phyloP scores from a whole-genome alignment of 2,888 invertebrate species.

The Drosophila cracens region DNA sequence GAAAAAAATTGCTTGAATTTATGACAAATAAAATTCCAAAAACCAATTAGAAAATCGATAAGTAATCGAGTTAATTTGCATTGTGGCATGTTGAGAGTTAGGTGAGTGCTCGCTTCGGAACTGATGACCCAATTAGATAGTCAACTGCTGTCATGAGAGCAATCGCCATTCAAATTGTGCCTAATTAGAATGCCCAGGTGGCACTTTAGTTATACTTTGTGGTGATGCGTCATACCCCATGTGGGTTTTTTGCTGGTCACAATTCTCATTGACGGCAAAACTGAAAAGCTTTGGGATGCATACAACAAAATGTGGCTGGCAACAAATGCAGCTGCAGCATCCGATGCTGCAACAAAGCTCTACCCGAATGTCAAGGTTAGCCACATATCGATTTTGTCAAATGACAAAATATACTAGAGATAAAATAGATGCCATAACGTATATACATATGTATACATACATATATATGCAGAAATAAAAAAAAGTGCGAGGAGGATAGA shows the following conservation, averaged over 20 bases:
- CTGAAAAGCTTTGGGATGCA: slow-evolving; percentile 44
- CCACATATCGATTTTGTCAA: slow-evolving; percentile 57
- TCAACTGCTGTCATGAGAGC: slow-evolving; percentile 43
- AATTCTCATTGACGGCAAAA: slow-evolving; percentile 18
- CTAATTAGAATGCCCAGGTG: slow-evolving; percentile 60
- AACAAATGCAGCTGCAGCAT: slow-evolving; percentile 4
- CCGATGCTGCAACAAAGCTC: slow-evolving; percentile 33
- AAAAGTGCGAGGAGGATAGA: slow-evolving; percentile 18
- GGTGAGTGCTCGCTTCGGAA: not conserved
- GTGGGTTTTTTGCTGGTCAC: not conserved
- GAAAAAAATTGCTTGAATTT: not conserved
- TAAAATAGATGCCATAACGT: slow-evolving; percentile 3
- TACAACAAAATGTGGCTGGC: slow-evolving; percentile 54
- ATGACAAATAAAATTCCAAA: not conserved
- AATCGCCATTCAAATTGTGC: slow-evolving; percentile 38
- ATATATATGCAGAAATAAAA: slow-evolving; percentile 3
- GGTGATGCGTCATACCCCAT: slow-evolving; percentile 43
- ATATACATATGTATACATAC: not conserved
- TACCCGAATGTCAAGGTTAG: slow-evolving; percentile 60
- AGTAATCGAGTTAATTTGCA: slow-evolving; percentile 25
- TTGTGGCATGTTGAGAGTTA: slow-evolving; percentile 5
- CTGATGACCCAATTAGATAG: slow-evolving; percentile 63
- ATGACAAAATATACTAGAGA: slow-evolving; percentile 11
- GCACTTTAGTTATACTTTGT: slow-evolving; percentile 23
- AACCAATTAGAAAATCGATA: slow-evolving; percentile 27